Base-by-base conservation (phyloP, 1,140 invertebrate genomes). In the Hypsibius dujardini region DNA sequence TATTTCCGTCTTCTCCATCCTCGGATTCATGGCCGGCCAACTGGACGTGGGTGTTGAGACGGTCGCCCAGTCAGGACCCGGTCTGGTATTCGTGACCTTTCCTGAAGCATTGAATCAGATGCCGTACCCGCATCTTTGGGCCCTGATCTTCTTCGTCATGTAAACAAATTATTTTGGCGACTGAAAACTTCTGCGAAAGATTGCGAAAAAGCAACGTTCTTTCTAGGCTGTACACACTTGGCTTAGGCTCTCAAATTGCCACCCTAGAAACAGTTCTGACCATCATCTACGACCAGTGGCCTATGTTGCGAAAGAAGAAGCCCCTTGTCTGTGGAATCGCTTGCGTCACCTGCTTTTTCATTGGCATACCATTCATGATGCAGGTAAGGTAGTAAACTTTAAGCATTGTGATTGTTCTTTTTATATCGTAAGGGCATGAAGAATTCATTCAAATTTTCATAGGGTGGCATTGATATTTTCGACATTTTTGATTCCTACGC, bases 261-360 rank as follows among this genome's bases (percentile, higher is more conserved):
- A 72, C 75, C 46, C 46, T 76, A 15, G 75, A 90, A 79, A 89
- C 87, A 14, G 86, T 90, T 0, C 86, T 87, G 14, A 90, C 88
- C 1, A 87, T 87, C 72, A 85, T 90, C 73, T 83, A 88, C 71
- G 88, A 90, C 76, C 84, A 86, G 71, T 85, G 88, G 75, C 86
- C 87, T 1, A 82, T 84, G 72, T 81, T 88, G 50, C 81, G 88
- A 72, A 83, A 86, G 74, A 85, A 84, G 73, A 90, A 90, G 78
- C 81, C 85, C 2, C 84, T 85, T 82, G 84, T 90, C 2, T 87
- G 88, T 0, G 79, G 87, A 45, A 80, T 79, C 1, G 84, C 85
- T 2, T 86, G 86, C 15, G 76, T 87, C n/a, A 82, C 87, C 75
- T 87, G 87, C 46, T 90, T 89, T 75, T 75, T 84, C 0, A 84